Base-by-base conservation (phyloP, 2,113 vertebrate genomes). In the Acinonyx jubatus region DNA sequence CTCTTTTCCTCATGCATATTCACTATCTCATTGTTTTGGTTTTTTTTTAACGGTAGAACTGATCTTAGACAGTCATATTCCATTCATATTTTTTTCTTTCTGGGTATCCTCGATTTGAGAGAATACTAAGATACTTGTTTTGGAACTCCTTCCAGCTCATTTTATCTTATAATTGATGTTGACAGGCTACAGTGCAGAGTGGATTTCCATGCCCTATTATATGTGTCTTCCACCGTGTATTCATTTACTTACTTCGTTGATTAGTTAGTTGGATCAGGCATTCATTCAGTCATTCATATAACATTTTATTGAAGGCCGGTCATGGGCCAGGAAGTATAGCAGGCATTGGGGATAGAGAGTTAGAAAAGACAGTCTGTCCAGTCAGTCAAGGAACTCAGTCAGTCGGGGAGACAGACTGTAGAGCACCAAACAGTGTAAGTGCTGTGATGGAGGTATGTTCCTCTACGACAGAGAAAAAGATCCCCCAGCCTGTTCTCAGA, bases 241-340 rank as follows among this genome's bases (percentile, higher is more conserved):
- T 94, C 93, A 80, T 90, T 74, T 73, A 91, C 63, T 92, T 78
- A 74, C 55, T 29, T 96, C 5, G 10, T 38, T 69, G 13, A 61
- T 82, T 78, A n/a, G 31, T 76, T 80, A n/a, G 83, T 25, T 87
- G 78, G 85, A 61, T 85, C 41, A 96, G 65, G 18, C 38, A 68
- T 86, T 96, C 33, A 89, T 76, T 95, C 41, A 91, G 13, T 52
- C 31, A 92, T 27, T 95, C 63, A 71, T 55, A 55, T 87, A 66
- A 50, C 29, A 74, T 95, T 95, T 81, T 95, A 89, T 29, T 66
- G 45, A 86, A 69, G 57, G n/a, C 69, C 57, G 45, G 4, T 61
- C 45, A 55, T 45, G 25, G 25, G 29, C 48, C 29, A 89, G 41
- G 27, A 19, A 33, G 41, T 57, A 48, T 18, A 66, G 18, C 12